phyloP scores from a whole-genome alignment of 2,888 invertebrate species.

The Ypsolopha scabrella region DNA sequence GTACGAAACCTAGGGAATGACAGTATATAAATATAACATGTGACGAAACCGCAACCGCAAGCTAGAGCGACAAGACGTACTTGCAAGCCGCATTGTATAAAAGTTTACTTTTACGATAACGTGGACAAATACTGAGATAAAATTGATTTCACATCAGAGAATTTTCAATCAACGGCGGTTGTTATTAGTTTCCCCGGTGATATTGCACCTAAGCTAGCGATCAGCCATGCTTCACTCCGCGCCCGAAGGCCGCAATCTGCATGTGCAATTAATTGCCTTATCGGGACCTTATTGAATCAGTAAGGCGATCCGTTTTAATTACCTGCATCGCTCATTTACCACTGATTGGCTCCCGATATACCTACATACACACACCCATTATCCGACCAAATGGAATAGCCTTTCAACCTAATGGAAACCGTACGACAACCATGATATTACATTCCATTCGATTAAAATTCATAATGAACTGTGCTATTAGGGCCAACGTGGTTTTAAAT shows the following conservation, averaged over 20 bases:
- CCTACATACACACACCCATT: conserved; percentile 11
- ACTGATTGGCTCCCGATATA: conserved; percentile 41
- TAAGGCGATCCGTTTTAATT: conserved; percentile 69
- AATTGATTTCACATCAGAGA: too few relatives aligned
- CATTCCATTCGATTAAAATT: conserved; percentile 13
- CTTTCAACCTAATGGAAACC: conserved; percentile 7
- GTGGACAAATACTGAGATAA: too few relatives aligned
- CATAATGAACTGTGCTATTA: conserved; percentile 21
- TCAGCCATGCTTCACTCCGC: conserved; percentile 30
- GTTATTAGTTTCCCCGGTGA: too few relatives aligned
- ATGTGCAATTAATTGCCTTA: conserved; percentile 67
- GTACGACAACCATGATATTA: not conserved
- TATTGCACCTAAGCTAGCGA: conserved; percentile 3
- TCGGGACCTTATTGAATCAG: conserved; percentile 62
- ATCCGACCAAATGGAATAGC: conserved; percentile 17
- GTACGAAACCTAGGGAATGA: too few relatives aligned
- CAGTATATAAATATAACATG: too few relatives aligned
- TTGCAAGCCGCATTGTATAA: too few relatives aligned
- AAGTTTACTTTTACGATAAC: too few relatives aligned
- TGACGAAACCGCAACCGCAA: too few relatives aligned
- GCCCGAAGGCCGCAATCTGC: conserved; percentile 27
- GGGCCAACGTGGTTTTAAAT: conserved; percentile 13
- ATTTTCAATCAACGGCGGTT: too few relatives aligned
- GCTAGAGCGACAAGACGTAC: too few relatives aligned
- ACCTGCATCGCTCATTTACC: conserved; percentile 60